Evolutionary conservation across 2,797 vertebrate species (phyloP), one percentile per base, ranked within the genome.

Genomic region (Margarornis squamiger): DNA sequence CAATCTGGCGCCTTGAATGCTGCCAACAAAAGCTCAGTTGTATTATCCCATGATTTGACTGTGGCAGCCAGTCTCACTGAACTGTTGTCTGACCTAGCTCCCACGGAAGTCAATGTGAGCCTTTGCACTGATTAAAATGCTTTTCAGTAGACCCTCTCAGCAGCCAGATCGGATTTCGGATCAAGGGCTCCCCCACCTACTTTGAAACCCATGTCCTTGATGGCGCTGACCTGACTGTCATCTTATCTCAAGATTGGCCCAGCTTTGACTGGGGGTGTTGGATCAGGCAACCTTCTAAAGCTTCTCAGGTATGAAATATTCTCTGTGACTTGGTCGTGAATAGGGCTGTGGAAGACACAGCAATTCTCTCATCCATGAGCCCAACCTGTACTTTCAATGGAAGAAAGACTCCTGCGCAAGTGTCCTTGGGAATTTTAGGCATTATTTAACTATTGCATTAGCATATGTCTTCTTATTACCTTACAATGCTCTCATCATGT

Each of bases 11-110:
- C 79, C 87, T 92, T 52, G 73, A 95, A 93, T 34, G 34, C 57
- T 94, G 79, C 92, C 93, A 94, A 94, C 91, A 96, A 95, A 97
- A 96, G 79, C 77, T 77, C 5, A 16, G 63, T 92, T 96, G 83
- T 92, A 70, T 92, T 93, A 94, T 83, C 49, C 78, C 22, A 11
- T 81, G 73, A 65, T 72, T 67, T 81, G 73, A 86, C 76, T 79
- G 63, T 79, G 83, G 67, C 92, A 90, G 83, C 36, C 80, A 88
- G 76, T 63, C 79, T 84, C 73, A 55, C 45, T 86, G 95, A 82
- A 76, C 30, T 84, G 85, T 81, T 78, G 79, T 57, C 87, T 90
- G 91, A 96, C 83, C 90, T 51, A 88, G 73, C 92, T 93, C 90
- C 59, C 63, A 55, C 3, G 0, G 79, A 91, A 96, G 70, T 82